Percentiles rank a stretch among this genome's conserved stretches.
phyloP scores from a whole-genome alignment of 2,888 invertebrate genomes.

The Litoditis marina region DNA sequence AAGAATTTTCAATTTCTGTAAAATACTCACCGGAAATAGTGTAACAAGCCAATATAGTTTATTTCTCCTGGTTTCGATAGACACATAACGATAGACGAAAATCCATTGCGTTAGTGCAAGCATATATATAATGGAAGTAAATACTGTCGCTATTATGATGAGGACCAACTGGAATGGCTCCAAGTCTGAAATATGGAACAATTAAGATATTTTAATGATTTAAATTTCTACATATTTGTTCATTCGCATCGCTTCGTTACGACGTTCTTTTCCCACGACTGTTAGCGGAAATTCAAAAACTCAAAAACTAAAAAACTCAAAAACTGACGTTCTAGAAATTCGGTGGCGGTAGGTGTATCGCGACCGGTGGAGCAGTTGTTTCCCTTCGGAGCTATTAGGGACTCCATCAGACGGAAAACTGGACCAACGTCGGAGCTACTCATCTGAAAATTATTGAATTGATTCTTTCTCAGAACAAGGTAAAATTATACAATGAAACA shows the following conservation, averaged over 20 bases:
- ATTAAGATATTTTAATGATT: too few species aligned
- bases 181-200: constrained; percentile 39
- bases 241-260: too few species aligned
- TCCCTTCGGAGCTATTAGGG: constrained; percentile 33
- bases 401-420: constrained; percentile 27
- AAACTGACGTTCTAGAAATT: constrained; percentile 39
- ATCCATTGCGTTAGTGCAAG: constrained; percentile 48
- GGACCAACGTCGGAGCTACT: constrained; percentile 21
- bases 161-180: constrained; percentile 48
- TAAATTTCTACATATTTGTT: too few species aligned
- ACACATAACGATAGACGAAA: constrained; percentile 46
- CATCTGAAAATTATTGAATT: constrained; percentile 14
- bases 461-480: too few species aligned
- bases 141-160: constrained; percentile 40
- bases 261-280: too few species aligned
- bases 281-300: too few species aligned
- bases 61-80: constrained; percentile 54
- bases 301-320: not conserved
- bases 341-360: constrained; percentile 38
- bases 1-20: not conserved
- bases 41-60: constrained; percentile 57
- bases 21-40: constrained; percentile 46
- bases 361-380: constrained; percentile 33
- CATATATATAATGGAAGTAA: constrained; percentile 38
- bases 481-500: too few species aligned